These are phyloP conservation scores for Heliconius ethilla DNA, from an alignment of 2,888 invertebrate genomes.

Conservation along the genomic window DNA sequence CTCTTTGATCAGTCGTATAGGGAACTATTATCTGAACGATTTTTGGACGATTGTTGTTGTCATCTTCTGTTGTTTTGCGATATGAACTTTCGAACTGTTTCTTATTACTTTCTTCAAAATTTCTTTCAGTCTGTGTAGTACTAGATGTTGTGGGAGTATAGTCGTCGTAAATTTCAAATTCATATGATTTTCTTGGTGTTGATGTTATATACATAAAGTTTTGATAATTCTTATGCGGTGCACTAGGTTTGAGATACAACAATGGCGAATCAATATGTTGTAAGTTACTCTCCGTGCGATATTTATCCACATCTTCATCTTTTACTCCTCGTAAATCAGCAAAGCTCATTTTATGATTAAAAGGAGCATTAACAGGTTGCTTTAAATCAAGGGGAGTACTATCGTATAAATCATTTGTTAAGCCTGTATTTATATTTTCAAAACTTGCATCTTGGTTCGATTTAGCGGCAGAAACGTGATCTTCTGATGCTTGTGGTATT, in stretches of 20 bases:
- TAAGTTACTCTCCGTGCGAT: conserved; percentile 72
- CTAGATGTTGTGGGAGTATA: conserved; percentile 57
- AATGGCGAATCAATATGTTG: conserved; percentile 83
- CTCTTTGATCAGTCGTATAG: conserved; percentile 83
- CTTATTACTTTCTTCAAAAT: conserved; percentile 63
- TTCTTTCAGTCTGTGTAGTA: conserved; percentile 53
- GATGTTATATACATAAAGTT: conserved; percentile 66
- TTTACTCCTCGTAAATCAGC: conserved; percentile 72
- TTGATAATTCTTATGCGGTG: conserved; percentile 79
- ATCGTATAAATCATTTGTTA: conserved; percentile 68
- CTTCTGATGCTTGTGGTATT: conserved; percentile 77
- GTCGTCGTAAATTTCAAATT: conserved; percentile 76
- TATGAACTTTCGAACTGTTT: conserved; percentile 57
- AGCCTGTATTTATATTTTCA: conserved; percentile 66
- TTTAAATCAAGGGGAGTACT: conserved; percentile 61
- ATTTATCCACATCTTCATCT: conserved; percentile 74
- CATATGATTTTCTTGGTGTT: conserved; percentile 59
- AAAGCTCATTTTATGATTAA: conserved; percentile 66
- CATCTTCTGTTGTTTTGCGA: conserved; percentile 53
- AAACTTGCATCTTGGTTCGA: conserved; percentile 70
- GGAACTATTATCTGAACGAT: conserved; percentile 91
- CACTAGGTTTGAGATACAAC: conserved; percentile 76
- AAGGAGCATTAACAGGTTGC: conserved; percentile 52
- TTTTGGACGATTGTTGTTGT: conserved; percentile 79
- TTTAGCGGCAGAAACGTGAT: conserved; percentile 71